Evolutionary conservation across 92 coral and sea anemone genomes (phyloP), one percentile per base, ranked within the genome.

Genomic region (Porites lobata): DNA sequence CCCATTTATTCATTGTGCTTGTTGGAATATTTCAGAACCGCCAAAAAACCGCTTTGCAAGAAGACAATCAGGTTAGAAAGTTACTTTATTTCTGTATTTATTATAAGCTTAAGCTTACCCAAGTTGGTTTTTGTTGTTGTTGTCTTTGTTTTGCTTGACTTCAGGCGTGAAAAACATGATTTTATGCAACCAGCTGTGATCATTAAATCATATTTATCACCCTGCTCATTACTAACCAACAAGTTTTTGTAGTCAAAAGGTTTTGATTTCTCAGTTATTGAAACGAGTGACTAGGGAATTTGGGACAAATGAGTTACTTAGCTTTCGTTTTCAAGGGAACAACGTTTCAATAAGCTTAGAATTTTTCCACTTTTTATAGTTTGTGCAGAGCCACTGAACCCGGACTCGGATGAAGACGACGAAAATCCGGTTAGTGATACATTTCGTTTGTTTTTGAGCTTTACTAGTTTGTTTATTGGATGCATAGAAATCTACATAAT

Each of bases 371-470:
- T 63, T 69, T 81, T 81, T 68, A 88, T 85, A 96, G 99, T 96
- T 79, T 96, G 98, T 88, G 99, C 99, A 15, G 99, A 97, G 66
- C 99, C 99, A 61, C 86, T 92, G 20, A 94, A 94, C 78, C 99
- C 99, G 8, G 98, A 96, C 73, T 96, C 98, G 73, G 99, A 97
- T 29, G 99, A 96, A 7, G 99, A 97, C 8, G 99, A 97, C 51
- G 99, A 97, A 77, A 94, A 97, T 79, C 94, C 95, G 86, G 99
- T 95, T 74, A 78, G 94, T 81, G 57, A 18, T 7, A 32, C 59
- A 63, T 32, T 74, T 43, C 80, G 71, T 73, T 75, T 74, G 76
- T 52, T 18, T 26, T 26, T 8, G 19, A 75, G 82, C 32, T 90
- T 79, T 26, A 43, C 21, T 56, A 38, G 53, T 53, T 84, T 63